Evolutionary conservation across 2,797 vertebrate genomes (phyloP), one percentile per base, ranked within the genome.

Genomic region (Cygnus olor): DNA sequence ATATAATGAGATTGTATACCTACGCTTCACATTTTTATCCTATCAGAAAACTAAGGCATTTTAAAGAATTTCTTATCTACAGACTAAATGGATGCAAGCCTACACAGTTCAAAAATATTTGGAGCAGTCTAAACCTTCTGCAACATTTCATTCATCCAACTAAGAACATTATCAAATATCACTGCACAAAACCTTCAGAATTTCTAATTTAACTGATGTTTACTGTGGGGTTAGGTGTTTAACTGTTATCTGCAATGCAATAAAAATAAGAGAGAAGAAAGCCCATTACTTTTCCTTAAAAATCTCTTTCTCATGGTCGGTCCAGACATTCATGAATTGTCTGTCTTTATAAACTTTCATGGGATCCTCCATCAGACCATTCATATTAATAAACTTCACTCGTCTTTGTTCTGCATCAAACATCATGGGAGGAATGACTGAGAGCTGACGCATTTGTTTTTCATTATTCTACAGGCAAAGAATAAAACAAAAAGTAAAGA

Each of bases 301-400:
- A 97, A 99, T 99, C 97, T 99, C 99, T 96, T 99, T 99, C 95
- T 99, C 99, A 0, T 99, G 99, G 95, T 99, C 99, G 0, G 99
- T 99, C 99, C 99, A 99, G 97, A 99, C 99, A 85, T 99, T 99
- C 99, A 99, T 99, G 96, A 99, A 99, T 97, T 99, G 99, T 32
- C 99, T 98, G 64, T 99, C 98, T 97, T 99, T 99, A 98, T 99
- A 99, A 95, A 99, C 98, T 93, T 99, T 99, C 99, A 99, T 99
- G 18, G 99, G 99, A 96, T 99, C 99, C 13, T 99, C 99, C 99
- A 99, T 99, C 87, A 99, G 98, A 12, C 99, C 99, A 11, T 99
- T 99, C 99, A 99, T 99, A 96, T 99, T 99, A 95, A 99, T 99
- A 80, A 99, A 99, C 97, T 99, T 99, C 92, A 99, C 99, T 34